phyloP scores from a whole-genome alignment of 2,888 invertebrate genomes.

The Coremacera marginata region DNA sequence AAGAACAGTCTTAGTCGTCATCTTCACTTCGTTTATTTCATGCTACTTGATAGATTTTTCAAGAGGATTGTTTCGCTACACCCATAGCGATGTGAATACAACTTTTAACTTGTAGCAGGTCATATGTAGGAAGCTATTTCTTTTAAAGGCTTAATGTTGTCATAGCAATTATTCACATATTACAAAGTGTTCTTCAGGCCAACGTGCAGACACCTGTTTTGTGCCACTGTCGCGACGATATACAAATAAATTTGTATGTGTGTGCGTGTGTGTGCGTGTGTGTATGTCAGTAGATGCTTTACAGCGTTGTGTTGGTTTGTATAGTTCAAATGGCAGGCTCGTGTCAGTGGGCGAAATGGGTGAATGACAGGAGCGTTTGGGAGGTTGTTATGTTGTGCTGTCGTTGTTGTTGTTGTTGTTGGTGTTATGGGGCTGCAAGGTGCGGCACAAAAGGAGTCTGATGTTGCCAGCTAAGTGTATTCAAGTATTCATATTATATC shows the following conservation, averaged over 20 bases:
- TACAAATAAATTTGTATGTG: slow-evolving; percentile 8
- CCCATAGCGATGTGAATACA: too few relatives aligned
- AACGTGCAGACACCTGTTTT: not conserved
- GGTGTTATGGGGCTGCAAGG: not conserved
- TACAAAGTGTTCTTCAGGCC: too few relatives aligned
- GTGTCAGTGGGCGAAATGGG: not conserved
- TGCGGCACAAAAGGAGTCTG: slow-evolving; percentile 23
- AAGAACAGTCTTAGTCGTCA: too few relatives aligned
- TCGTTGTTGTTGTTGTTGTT: not conserved
- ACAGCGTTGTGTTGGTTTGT: not conserved
- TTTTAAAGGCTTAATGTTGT: not conserved
- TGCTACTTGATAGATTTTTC: too few relatives aligned
- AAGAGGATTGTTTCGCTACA: too few relatives aligned
- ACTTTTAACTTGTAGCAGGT: not conserved
- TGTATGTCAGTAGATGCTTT: slow-evolving; percentile 13
- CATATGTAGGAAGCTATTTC: not conserved
- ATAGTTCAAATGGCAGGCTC: not conserved
- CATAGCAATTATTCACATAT: too few relatives aligned
- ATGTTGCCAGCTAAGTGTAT: slow-evolving; percentile 33
- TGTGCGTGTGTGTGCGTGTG: not conserved
- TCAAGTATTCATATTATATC: slow-evolving; percentile 41
- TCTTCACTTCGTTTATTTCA: too few relatives aligned
- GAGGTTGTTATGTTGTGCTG: not conserved
- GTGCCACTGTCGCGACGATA: not conserved
- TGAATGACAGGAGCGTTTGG: not conserved